phyloP scores from a whole-genome alignment of 2,113 vertebrate species.

The Rhinoderma darwinii region DNA sequence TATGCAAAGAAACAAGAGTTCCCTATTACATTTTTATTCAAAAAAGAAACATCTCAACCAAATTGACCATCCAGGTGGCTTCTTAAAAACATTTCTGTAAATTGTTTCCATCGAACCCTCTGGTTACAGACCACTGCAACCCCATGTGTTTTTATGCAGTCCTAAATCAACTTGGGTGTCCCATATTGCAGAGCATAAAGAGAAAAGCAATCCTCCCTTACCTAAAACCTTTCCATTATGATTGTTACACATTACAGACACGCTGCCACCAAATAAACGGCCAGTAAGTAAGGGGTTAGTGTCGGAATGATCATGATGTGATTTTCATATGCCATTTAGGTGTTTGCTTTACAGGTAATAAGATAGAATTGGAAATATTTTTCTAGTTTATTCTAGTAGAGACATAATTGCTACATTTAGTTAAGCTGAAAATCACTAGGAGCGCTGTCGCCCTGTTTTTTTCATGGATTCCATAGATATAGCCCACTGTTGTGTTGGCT shows the following conservation, averaged over 20 bases:
- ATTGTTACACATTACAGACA: neutral
- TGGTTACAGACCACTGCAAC: constrained; percentile 78
- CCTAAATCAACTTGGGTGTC: constrained; percentile 80
- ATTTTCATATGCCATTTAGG: neutral
- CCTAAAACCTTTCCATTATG: neutral
- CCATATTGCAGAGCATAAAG: constrained; percentile 62
- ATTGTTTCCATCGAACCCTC: constrained; percentile 82
- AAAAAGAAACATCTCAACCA: constrained; percentile 77
- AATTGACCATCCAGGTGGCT: constrained; percentile 82
- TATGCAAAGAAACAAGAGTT: constrained; percentile 78
- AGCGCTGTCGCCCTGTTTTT: too few species aligned
- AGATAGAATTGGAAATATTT: too few species aligned
- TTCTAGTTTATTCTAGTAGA: too few species aligned
- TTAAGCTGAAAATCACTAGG: too few species aligned
- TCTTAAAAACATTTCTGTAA: constrained; percentile 78
- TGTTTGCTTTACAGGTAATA: neutral
- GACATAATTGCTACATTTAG: too few species aligned
- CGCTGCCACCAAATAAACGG: neutral
- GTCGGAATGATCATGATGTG: neutral
- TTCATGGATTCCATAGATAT: too few species aligned
- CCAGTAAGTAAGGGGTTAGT: neutral
- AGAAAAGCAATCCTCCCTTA: neutral
- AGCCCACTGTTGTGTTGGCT: too few species aligned
- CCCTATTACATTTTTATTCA: constrained; percentile 76
- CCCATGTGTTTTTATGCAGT: constrained; percentile 75